phyloP scores from a whole-genome alignment of 2,888 invertebrate species.

The Callyntrura guangdongensis region DNA sequence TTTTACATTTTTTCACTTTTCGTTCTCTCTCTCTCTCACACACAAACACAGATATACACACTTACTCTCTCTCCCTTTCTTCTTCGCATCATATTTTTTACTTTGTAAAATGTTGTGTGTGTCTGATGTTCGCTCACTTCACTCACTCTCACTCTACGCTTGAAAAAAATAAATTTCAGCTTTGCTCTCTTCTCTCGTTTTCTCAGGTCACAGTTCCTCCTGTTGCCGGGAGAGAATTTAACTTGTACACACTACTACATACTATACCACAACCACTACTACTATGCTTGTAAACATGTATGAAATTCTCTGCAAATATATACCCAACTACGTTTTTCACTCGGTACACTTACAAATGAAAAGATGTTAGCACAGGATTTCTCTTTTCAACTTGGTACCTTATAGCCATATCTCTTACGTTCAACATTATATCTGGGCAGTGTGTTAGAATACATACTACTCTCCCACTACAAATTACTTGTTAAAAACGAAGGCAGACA shows the following conservation, averaged over 20 bases:
- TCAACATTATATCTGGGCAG: neutral
- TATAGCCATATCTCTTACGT: too few relatives aligned
- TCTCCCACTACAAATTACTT: conserved; percentile 60
- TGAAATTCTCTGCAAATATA: neutral
- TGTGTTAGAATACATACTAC: conserved; percentile 17
- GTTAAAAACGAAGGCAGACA: conserved; percentile 53
- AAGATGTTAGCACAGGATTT: neutral
- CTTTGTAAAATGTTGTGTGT: conserved; percentile 36
- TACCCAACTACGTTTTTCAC: neutral
- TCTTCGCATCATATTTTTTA: conserved; percentile 46
- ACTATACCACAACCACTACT: too few relatives aligned
- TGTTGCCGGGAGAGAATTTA: conserved; percentile 72
- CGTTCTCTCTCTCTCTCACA: neutral
- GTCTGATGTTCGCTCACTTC: conserved; percentile 35
- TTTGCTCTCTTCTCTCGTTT: conserved; percentile 20
- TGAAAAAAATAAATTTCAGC: conserved; percentile 48
- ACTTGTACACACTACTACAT: conserved; percentile 52
- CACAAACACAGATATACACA: too few relatives aligned
- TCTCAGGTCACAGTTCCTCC: conserved; percentile 68
- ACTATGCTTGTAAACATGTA: conserved; percentile 26
- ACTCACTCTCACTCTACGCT: conserved; percentile 25
- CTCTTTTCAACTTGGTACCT: neutral
- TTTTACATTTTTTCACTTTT: conserved; percentile 39
- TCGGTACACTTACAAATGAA: neutral
- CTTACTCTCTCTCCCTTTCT: too few relatives aligned